Base-by-base conservation (phyloP, 2,113 vertebrate genomes). In the Pipa parva region DNA sequence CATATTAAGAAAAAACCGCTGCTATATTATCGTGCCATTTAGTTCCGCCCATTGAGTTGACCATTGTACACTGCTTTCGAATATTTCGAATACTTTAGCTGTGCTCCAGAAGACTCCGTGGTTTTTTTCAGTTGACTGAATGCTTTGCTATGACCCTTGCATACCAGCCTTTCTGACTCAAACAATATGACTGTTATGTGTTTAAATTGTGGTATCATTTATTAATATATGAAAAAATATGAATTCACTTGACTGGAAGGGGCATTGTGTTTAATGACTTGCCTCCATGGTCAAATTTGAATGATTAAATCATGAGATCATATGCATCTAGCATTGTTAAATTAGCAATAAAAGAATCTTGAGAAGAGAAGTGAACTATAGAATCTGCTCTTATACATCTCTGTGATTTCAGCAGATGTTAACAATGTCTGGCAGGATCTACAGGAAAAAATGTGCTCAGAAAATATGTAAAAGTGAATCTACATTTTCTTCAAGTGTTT, bases 1-100 rank as follows among this genome's bases (percentile, higher is more conserved):
- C n/a, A n/a, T n/a, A n/a, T n/a, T n/a, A n/a, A n/a, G n/a, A n/a
- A n/a, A n/a, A n/a, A n/a, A n/a, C n/a, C n/a, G n/a, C n/a, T n/a
- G n/a, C n/a, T n/a, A n/a, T n/a, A n/a, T n/a, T n/a, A n/a, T n/a
- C n/a, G n/a, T n/a, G n/a, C n/a, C n/a, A n/a, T n/a, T n/a, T n/a
- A n/a, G n/a, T n/a, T n/a, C n/a, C n/a, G n/a, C n/a, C n/a, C n/a
- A n/a, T n/a, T n/a, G n/a, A n/a, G n/a, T n/a, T n/a, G 26, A 18
- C 29, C 56, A 37, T 56, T 68, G 56, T 60, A 57, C 45, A 57
- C 25, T 66, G 52, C 52, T 57, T 25, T 57, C 50, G 59, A 68
- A 46, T 28, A 59, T 68, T 68, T 60, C 22, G 65, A 68, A 68
- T 50, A 59, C 51, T 59, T 60, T 27, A 59, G 37, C 56, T 18